These are phyloP conservation scores for Eupithecia subumbrata DNA, from an alignment of 2,888 invertebrate species.

Conservation along the genomic window DNA sequence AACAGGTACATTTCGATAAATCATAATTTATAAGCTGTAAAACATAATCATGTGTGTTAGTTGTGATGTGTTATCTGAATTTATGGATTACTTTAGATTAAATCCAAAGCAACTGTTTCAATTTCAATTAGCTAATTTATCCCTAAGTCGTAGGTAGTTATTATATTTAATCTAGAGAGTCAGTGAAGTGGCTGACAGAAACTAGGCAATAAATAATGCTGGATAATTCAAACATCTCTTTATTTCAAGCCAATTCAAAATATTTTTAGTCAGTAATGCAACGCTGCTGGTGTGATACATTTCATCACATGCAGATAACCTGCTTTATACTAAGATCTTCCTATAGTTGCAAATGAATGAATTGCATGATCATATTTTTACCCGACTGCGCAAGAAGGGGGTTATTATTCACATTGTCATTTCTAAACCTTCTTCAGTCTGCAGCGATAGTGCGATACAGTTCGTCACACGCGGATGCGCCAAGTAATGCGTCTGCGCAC, in stretches of 20 bases:
- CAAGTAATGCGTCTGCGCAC: conserved; percentile 30
- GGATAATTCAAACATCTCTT: neutral
- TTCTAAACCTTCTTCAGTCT: conserved; percentile 22
- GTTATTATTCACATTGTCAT: neutral
- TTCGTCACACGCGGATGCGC: conserved; percentile 32
- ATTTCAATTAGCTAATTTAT: neutral
- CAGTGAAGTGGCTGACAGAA: neutral
- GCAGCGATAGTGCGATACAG: conserved; percentile 35
- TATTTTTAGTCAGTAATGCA: neutral
- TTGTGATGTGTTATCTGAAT: neutral
- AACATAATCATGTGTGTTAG: neutral
- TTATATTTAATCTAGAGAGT: neutral
- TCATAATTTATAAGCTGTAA: neutral
- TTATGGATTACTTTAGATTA: neutral
- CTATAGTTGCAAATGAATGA: neutral
- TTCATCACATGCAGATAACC: neutral
- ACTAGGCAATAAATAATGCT: neutral
- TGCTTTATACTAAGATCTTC: neutral
- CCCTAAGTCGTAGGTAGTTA: neutral
- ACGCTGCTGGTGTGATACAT: neutral
- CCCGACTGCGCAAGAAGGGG: neutral
- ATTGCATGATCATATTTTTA: neutral
- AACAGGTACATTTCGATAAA: neutral
- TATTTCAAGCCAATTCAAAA: neutral
- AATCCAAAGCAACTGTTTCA: neutral